Base-by-base conservation (phyloP, 2,113 vertebrate genomes). In the Willisornis vidua region DNA sequence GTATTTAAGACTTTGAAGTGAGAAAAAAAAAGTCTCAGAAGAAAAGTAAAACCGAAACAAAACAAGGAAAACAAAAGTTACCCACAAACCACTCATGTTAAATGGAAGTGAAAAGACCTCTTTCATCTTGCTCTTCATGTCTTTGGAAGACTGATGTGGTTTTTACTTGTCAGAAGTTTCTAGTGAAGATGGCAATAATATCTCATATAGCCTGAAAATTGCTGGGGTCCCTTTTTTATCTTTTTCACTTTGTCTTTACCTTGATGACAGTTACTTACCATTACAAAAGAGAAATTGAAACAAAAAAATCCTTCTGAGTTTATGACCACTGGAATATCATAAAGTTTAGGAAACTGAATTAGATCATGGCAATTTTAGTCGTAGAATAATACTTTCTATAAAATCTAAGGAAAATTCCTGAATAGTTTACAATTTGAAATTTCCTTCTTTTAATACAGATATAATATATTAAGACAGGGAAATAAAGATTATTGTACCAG, bases 31-130 rank as follows among this genome's bases (percentile, higher is more conserved):
- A 24, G 43, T 52, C 52, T 87, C 18, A 65, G 62, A 65, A 57
- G 35, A 93, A 91, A 94, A 74, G 24, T 45, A 85, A 93, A 93
- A 46, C 7, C 20, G 78, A 93, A 95, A 16, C 29, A 80, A 94
- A 95, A 73, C 19, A 85, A 66, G 26, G 29, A 78, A 54, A 63
- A 65, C 39, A 12, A 26, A 43, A 43, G 41, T 28, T 79, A 19
- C 4, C 7, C 24, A 70, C 19, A 67, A 46, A 6, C 16, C 19
- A 43, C 25, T 77, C 20, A 25, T 43, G 24, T 48, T 92, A 97
- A 95, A 88, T 80, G 58, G 85, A 93, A 85, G 22, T 75, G 35
- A 85, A 91, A 95, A 93, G 29, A 83, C 8, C 43, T 62, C 78
- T 93, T 95, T 93, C 45, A 82, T 87, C 54, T 93, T 75, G 17